Evolutionary conservation across 1,140 invertebrate species (phyloP).

Genomic region (Yoshiicerus persimilis): DNA sequence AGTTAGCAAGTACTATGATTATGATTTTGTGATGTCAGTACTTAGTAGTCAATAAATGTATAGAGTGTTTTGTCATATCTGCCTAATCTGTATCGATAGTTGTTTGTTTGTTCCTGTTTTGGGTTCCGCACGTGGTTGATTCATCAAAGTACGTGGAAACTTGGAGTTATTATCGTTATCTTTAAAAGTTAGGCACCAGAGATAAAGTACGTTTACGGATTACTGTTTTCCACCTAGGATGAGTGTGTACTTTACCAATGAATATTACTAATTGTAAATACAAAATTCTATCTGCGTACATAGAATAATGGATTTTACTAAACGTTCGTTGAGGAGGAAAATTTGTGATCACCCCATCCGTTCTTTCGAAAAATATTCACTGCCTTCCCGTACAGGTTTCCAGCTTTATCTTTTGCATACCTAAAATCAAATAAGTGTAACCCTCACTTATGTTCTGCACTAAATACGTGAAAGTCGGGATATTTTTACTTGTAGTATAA

Average conservation of each 20-base stretch:
- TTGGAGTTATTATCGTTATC: background rate
- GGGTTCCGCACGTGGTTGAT: constrained; percentile 10
- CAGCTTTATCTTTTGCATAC: background rate
- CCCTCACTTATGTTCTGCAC: too few species aligned
- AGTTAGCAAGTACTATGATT: background rate
- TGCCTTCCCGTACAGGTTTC: background rate
- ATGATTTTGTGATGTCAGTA: background rate
- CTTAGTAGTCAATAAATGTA: background rate
- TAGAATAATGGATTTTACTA: too few species aligned
- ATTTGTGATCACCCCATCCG: background rate
- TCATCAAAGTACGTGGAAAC: background rate
- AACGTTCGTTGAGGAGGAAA: background rate
- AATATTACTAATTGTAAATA: background rate
- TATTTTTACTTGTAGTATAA: too few species aligned
- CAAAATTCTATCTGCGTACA: background rate
- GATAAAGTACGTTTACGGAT: background rate
- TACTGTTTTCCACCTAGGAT: background rate
- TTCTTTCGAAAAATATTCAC: background rate
- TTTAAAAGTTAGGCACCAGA: background rate
- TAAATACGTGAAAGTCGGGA: too few species aligned
- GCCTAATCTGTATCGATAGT: background rate
- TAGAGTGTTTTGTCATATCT: background rate
- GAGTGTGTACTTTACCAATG: background rate
- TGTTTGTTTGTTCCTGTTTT: constrained; percentile 12
- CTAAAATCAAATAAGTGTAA: too few species aligned